phyloP scores from a whole-genome alignment of 2,797 vertebrate species.

The Esox lucius region DNA sequence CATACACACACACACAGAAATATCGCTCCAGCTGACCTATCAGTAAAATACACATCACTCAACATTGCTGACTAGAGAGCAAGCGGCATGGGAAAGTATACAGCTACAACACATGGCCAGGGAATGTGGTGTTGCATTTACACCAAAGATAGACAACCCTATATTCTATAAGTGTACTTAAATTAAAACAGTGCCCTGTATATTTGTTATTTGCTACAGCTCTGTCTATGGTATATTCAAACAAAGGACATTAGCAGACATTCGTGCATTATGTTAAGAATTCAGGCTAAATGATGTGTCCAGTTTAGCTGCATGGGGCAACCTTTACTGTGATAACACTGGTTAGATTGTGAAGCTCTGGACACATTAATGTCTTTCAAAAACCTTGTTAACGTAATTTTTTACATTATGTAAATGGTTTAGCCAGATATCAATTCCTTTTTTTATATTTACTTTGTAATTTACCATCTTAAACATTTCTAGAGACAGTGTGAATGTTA shows the following conservation, averaged over 20 bases:
- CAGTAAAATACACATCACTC: conserved; percentile 19
- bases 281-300: background rate
- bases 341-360: background rate
- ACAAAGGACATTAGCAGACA: background rate
- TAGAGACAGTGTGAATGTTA: background rate
- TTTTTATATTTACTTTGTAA: background rate
- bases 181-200: too few species aligned
- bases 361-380: background rate
- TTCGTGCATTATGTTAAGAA: background rate
- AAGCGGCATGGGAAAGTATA: conserved; percentile 6
- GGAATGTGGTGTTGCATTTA: background rate
- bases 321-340: background rate
- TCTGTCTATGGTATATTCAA: too few species aligned
- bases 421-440: background rate
- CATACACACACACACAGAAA: conserved; percentile 9
- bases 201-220: too few species aligned
- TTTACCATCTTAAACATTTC: background rate
- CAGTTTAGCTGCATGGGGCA: background rate
- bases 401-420: background rate
- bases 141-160: background rate
- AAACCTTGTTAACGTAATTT: background rate
- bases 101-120: background rate
- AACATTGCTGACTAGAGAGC: background rate
- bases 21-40: conserved; percentile 23
- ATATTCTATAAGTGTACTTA: too few species aligned